Base-by-base conservation (phyloP, 2,888 invertebrate species). In the Leptinotarsa peninsularis region DNA sequence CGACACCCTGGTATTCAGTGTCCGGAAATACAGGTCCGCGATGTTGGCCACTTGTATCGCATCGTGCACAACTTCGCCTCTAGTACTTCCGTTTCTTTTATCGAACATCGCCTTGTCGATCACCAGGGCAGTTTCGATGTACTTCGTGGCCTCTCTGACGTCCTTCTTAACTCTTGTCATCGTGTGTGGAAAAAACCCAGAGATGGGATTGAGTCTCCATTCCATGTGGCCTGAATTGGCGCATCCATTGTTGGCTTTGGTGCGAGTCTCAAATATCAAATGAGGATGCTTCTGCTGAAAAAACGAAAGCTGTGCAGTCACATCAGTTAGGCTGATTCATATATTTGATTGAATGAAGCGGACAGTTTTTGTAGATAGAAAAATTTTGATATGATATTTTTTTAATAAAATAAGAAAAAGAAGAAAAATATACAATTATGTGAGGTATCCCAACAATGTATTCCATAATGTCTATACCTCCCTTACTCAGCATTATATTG, bases 51-150 rank as follows among this genome's bases (percentile, higher is more conserved):
- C 96, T 91, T 98, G 97, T 88, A 98, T 95, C 80, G 97, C 96
- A 88, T 98, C 98, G 88, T 97, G 96, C 83, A 98, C 95, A 54
- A 86, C 86, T 76, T 86, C 86, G 56, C 82, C 85, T 79, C 96
- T 90, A 71, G 95, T 95, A 89, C 96, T 96, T 79, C 96, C 96
- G 88, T 97, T 97, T 76, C 97, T 91, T 85, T 95, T 94, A 85
- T 96, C 96, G 88, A 97, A 97, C 97, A 99, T 98, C 67, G 96
- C 95, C 89, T 97, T 96, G 91, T 99, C 99, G 83, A 98, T 95
- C 81, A 99, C 95, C 83, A 99, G 92, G 71, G 98, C 98, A 75
- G 98, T 95, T 90, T 98, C 98, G 84, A 99, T 95, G 91, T 96
- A 98, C 89, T 98, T 98, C 80, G 96, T 96, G 80, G 95, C 94